phyloP scores from a whole-genome alignment of 2,888 invertebrate species.

The Zygogramma bicolorata region DNA sequence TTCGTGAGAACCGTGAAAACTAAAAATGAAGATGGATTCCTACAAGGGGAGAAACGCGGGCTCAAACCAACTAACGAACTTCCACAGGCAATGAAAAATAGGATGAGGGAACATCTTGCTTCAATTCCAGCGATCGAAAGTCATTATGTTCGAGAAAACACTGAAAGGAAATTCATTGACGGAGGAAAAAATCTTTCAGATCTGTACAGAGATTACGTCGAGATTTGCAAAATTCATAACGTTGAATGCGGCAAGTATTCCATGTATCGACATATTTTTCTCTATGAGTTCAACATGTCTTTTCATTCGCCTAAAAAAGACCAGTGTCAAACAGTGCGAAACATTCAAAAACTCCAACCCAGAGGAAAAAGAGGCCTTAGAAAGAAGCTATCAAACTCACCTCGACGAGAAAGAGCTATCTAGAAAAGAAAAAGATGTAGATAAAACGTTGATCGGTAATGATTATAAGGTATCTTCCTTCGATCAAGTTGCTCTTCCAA shows the following conservation, averaged over 20 bases:
- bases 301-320: slow-evolving; percentile 37
- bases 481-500: slow-evolving; percentile 48
- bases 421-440: slow-evolving; percentile 30
- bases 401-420: slow-evolving; percentile 22
- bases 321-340: slow-evolving; percentile 25
- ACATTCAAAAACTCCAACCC: slow-evolving; percentile 29
- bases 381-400: slow-evolving; percentile 19
- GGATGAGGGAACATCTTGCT: slow-evolving; percentile 16
- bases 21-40: not conserved
- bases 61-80: not conserved
- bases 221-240: slow-evolving; percentile 2
- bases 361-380: slow-evolving; percentile 13
- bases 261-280: slow-evolving; percentile 22
- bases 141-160: slow-evolving; percentile 32
- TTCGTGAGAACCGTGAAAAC: not conserved
- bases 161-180: slow-evolving; percentile 26
- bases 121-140: slow-evolving; percentile 29
- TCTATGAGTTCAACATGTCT: slow-evolving; percentile 31
- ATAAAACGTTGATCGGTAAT: slow-evolving; percentile 18
- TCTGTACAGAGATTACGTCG: slow-evolving; percentile 28
- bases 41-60: not conserved
- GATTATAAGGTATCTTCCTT: slow-evolving; percentile 28
- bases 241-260: slow-evolving; percentile 7
- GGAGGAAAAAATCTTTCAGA: slow-evolving; percentile 33
- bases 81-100: slow-evolving; percentile 25